Evolutionary conservation across 2,888 invertebrate genomes (phyloP), one percentile per base, ranked within the genome.

Genomic region (Dinocampus coccinellae): DNA sequence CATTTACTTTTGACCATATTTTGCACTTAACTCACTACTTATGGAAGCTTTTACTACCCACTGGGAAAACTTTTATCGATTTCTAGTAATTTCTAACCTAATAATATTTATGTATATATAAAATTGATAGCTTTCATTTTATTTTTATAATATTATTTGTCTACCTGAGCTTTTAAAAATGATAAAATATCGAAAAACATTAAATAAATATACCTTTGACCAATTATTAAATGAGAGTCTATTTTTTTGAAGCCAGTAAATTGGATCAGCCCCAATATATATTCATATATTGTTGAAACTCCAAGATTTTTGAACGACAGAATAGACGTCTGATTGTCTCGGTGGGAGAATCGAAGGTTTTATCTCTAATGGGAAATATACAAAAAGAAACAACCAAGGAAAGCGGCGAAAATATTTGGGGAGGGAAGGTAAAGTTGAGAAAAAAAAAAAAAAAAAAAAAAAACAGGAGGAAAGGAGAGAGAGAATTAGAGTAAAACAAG

Each of bases 21-120:
- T 83, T 73, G 80, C 84, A 83, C 84, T 84, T 82, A 84, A 76
- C 72, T 76, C 65, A 72, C 75, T 80, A 84, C 80, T 75, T 76
- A 78, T 57, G 65, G 75, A 73, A 75, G 83, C 84, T 84, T 82
- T 84, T 83, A 84, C 80, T 82, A 72, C 84, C 83, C 75, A 77
- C 82, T 81, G 82, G 62, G 83, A 76, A 75, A 73, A 68, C 69
- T 52, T 69, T 74, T 73, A 84, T 83, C 79, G 81, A 84, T 83
- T 82, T 81, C 80, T 79, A 75, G 80, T 81, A 78, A 82, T 82
- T 82, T 76, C 78, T 73, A 74, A 76, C 73, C 58, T 69, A 61
- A 47, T 62, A 22, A 52, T 34, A 33, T 33, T 22, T 34, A 29
- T 7, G 9, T 16, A 47, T 10, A 36, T 10, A 36, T 10, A 29